A percentile compares a stretch with the other conserved stretches of the same genome.
Evolutionary conservation across 2,888 invertebrate genomes (phyloP).

Genomic region (Melipona bicolor): DNA sequence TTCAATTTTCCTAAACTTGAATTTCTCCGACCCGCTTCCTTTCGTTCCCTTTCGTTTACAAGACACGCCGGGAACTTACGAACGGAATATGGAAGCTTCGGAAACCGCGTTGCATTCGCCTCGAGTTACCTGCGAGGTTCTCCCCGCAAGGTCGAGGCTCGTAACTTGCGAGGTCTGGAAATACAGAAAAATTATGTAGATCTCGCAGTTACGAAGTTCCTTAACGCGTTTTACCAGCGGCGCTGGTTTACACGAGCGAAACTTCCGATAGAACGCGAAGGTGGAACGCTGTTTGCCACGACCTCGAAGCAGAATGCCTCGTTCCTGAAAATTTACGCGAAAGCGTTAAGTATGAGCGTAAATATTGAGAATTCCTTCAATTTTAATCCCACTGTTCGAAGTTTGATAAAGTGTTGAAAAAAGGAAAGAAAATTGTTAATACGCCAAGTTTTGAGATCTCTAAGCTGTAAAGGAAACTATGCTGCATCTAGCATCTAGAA

Average conservation of each 20-base stretch:
- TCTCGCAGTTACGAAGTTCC: neutral
- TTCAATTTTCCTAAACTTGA: too few species aligned
- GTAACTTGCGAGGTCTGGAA: neutral
- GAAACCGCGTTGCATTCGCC: neutral
- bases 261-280: neutral
- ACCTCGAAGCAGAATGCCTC: neutral
- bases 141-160: neutral
- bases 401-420: too few species aligned
- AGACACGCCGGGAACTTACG: neutral
- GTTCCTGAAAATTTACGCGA: too few species aligned
- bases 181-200: conserved; percentile 6
- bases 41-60: too few species aligned
- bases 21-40: too few species aligned
- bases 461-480: too few species aligned
- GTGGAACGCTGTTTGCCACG: neutral
- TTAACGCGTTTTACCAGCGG: neutral
- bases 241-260: neutral
- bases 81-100: neutral
- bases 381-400: too few species aligned
- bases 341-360: too few species aligned
- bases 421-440: too few species aligned
- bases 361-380: too few species aligned
- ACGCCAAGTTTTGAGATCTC: too few species aligned
- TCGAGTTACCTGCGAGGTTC: neutral
- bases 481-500: too few species aligned